Conservation (phyloP, 2,888 invertebrate genomes). For the Tiliacea citrago region DNA sequence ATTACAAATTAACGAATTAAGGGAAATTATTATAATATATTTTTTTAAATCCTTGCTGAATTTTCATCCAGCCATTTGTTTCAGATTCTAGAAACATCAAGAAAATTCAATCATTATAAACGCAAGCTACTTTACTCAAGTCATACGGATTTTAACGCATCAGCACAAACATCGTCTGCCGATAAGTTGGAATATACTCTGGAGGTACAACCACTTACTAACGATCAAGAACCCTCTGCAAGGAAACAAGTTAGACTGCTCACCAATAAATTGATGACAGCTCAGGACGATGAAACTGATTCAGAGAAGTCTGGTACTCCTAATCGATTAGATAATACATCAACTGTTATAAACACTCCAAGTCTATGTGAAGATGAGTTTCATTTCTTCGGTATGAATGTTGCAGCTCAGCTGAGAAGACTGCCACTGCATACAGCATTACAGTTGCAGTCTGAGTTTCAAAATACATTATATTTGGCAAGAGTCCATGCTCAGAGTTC, state of each 20-base stretch:
- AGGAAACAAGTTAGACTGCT: background rate
- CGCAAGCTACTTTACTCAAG: conserved; percentile 19
- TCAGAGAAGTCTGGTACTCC: conserved; percentile 12
- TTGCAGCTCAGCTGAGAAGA: conserved; percentile 35
- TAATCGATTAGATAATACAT: background rate
- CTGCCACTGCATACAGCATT: conserved; percentile 32
- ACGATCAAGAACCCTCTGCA: background rate
- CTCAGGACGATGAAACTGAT: background rate
- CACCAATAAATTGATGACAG: background rate
- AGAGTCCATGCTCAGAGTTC: conserved; percentile 10
- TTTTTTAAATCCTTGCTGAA: background rate
- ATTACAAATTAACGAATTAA: background rate
- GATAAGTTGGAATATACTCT: background rate
- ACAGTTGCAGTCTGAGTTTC: conserved; percentile 35
- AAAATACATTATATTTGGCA: conserved; percentile 31
- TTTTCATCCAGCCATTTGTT: conserved; percentile 14
- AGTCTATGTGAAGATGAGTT: conserved; percentile 23
- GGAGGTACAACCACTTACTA: background rate
- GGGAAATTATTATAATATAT: background rate
- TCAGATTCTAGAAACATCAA: conserved; percentile 24
- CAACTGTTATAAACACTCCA: background rate
- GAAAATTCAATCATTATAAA: conserved; percentile 20
- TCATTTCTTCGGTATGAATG: conserved; percentile 41
- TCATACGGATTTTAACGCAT: background rate
- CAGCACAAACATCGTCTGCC: conserved; percentile 8